Base-by-base conservation (phyloP, 2,113 vertebrate species). In the Gyps fulvus region DNA sequence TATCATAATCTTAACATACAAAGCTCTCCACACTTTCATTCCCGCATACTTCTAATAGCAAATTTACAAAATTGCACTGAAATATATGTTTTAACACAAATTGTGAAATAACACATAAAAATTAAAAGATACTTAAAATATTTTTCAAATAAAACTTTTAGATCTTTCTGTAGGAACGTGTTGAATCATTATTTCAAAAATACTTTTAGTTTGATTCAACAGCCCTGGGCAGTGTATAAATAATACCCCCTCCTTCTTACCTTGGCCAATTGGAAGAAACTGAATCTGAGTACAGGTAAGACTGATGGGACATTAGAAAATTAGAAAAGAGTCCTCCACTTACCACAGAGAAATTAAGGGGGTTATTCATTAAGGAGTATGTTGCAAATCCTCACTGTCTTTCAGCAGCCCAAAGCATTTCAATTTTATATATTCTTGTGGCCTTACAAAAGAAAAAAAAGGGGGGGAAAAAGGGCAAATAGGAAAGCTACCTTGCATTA, bases 1-100 rank as follows among this genome's bases (percentile, higher is more conserved):
- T 38, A 32, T 7, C 10, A 16, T 29, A 32, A 43, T 42, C 27
- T 67, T 32, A 78, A 59, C 17, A 54, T 12, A 57, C 12, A 65
- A 83, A 65, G 20, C 0, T 0, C 26, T 61, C 32, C 43, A 61
- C 9, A 47, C 5, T 25, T 67, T 20, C 16, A 66, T 23, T 80
- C 19, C n/a, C 32, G 54, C 9, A 43, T 36, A 42, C 2, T 34
- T 78, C 11, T 61, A 61, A 72, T 1, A 66, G 27, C 5, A 82
- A 32, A 67, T 43, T 42, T 31, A 52, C 7, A 50, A 57, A 83
- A 57, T 3, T 11, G 49, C 47, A 71, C 0, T 76, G 8, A 86
- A 79, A 43, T 52, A 43, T 49, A 58, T 69, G 13, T 36, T 82
- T 67, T 43, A 49, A 77, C 7, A 10, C 14, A 76, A 79, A 26